Base-by-base conservation (phyloP, 2,888 invertebrate genomes). In the Lycocerus yunnanus region DNA sequence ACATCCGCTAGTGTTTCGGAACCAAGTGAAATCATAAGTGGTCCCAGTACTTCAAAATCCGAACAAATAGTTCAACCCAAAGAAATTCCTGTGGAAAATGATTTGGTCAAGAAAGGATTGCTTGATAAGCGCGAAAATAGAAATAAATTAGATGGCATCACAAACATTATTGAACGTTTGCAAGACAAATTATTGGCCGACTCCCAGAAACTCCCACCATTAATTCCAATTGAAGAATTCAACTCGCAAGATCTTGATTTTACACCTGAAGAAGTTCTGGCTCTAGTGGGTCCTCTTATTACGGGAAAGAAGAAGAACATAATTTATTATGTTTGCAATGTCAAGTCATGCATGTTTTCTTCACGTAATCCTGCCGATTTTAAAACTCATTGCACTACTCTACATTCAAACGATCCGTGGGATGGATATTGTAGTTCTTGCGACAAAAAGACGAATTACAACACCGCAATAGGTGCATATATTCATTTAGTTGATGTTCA, bases 301-400 rank as follows among this genome's bases (percentile, higher is more conserved):
- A 73, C 78, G 0, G 65, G 66, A 5, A 77, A 71, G 10, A 73
- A 78, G 15, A 74, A 67, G 16, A 65, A 69, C 1, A 58, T 66
- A 2, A 21, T 82, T 6, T 80, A 81, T n/a, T 87, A 84, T 69
- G 78, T 79, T 9, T 87, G 86, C 73, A 78, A 82, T 27, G 79
- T 84, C 18, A 80, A 84, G 1, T 79, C 82, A 1, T 87, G 87
- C 74, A 79, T 81, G 4, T 85, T 84, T 70, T 78, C 81, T 5
- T 83, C 85, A 0, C 79, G 81, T 15, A 81, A 82, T 21, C 80
- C 81, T 27, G 79, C 81, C 2, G 78, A 80, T 5, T 86, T 86
- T 78, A 78, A 82, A 65, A 74, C 72, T 18, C 87, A 87, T 77
- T 87, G 85, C 75, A 81, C 80, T 24, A 80, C 81, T n/a, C 81